phyloP scores from a whole-genome alignment of 2,797 vertebrate genomes.

The Pseudochromis fuscus region DNA sequence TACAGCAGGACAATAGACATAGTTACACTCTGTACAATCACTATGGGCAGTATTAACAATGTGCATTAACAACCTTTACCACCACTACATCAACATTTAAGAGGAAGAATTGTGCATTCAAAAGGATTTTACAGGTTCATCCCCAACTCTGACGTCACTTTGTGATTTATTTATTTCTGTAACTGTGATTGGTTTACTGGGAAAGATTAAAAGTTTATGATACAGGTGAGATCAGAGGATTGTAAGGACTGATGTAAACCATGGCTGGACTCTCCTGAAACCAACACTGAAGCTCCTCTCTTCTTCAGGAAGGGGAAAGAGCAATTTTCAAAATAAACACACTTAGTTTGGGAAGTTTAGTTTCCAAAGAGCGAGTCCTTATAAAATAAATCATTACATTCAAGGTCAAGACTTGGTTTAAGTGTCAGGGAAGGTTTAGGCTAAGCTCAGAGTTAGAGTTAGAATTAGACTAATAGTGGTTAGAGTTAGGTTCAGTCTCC shows the following conservation, averaged over 20 bases:
- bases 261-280: constrained; percentile 18
- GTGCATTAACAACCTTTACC: constrained; percentile 15
- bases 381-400: too few species aligned
- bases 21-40: constrained; percentile 12
- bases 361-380: too few species aligned
- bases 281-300: constrained; percentile 10
- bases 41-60: constrained; percentile 15
- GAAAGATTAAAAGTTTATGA: neutral
- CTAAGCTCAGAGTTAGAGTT: too few species aligned
- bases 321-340: constrained; percentile 39
- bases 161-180: neutral
- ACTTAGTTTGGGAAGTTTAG: constrained; percentile 43
- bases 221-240: neutral
- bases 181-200: neutral
- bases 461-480: too few species aligned
- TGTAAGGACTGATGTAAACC: constrained; percentile 12
- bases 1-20: constrained; percentile 2
- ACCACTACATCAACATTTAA: neutral
- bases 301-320: neutral
- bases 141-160: neutral
- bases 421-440: too few species aligned
- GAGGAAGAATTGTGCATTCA: neutral
- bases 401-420: too few species aligned
- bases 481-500: too few species aligned
- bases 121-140: neutral